These are phyloP conservation scores for Brachionus rubens DNA, from an alignment of 1,140 invertebrate genomes.

Conservation along the genomic window DNA sequence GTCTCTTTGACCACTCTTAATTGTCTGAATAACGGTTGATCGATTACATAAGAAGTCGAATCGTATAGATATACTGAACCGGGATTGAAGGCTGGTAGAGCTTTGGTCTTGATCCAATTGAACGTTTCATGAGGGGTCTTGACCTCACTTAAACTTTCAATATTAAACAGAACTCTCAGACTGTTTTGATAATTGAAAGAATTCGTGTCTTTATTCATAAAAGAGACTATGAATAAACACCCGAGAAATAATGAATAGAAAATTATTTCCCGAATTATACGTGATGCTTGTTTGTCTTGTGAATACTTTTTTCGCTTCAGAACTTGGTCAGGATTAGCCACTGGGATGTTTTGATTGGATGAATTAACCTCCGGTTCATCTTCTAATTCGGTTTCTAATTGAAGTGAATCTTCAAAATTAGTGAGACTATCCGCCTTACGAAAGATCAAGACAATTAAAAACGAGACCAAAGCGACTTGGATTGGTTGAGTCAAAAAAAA, in stretches of 20 bases:
- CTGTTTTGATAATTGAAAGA: constrained; percentile 58
- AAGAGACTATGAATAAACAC: constrained; percentile 8
- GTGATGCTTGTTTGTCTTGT: neutral
- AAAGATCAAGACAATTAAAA: constrained; percentile 48
- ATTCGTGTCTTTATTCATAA: constrained; percentile 47
- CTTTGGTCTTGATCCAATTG: constrained; percentile 48
- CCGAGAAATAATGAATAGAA: constrained; percentile 48
- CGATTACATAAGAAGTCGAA: constrained; percentile 63
- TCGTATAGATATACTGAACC: constrained; percentile 62
- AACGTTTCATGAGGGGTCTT: neutral
- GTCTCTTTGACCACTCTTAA: constrained; percentile 52
- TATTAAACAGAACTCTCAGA: constrained; percentile 59
- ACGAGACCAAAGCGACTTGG: constrained; percentile 62
- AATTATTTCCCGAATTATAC: constrained; percentile 54
- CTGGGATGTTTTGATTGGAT: too few species aligned
- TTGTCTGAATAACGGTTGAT: constrained; percentile 63
- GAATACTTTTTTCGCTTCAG: constrained; percentile 29
- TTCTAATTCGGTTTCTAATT: constrained; percentile 51
- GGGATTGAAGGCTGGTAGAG: constrained; percentile 46
- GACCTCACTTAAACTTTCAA: neutral
- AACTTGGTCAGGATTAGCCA: too few species aligned
- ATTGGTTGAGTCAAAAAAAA: constrained; percentile 65
- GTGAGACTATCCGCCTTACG: constrained; percentile 56
- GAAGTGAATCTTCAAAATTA: constrained; percentile 59
- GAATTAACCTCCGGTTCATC: constrained; percentile 51